Evolutionary conservation across 2,797 vertebrate species (phyloP).

Genomic region (Gephyroberyx darwinii): DNA sequence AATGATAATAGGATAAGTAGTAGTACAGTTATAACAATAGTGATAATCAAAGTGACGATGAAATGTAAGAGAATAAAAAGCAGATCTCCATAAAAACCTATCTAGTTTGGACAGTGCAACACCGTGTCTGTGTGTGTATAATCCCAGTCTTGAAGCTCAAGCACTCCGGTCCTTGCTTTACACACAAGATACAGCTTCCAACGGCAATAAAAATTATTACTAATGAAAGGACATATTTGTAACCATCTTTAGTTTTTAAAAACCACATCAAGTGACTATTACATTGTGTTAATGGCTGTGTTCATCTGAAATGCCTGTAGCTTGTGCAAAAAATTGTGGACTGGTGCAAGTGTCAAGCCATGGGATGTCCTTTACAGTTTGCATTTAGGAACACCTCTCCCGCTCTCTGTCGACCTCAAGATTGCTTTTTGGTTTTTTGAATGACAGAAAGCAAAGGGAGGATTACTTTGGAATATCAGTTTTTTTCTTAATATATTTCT

Average conservation of each 20-base stretch:
- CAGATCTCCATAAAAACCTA: conserved; percentile 83
- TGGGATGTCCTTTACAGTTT: conserved; percentile 81
- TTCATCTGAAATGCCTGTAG: conserved; percentile 75
- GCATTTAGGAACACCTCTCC: conserved; percentile 82
- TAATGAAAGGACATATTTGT: conserved; percentile 61
- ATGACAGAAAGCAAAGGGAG: conserved; percentile 85
- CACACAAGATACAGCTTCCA: conserved; percentile 81
- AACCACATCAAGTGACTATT: conserved; percentile 69
- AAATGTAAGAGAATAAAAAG: conserved; percentile 83
- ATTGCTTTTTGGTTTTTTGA: conserved; percentile 87
- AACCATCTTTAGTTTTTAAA: conserved; percentile 50
- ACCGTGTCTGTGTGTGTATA: conserved; percentile 73
- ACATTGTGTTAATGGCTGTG: conserved; percentile 70
- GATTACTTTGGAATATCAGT: conserved; percentile 88
- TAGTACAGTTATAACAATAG: conserved; percentile 87
- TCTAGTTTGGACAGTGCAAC: conserved; percentile 85
- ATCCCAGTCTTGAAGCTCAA: conserved; percentile 79
- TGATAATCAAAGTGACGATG: conserved; percentile 87
- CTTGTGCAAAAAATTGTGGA: conserved; percentile 83
- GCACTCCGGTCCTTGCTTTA: conserved; percentile 79
- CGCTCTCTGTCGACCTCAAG: conserved; percentile 82
- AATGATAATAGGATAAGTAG: conserved; percentile 84
- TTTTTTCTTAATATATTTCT: conserved; percentile 84
- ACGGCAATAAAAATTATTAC: conserved; percentile 69
- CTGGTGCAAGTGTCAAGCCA: conserved; percentile 82